Percentiles rank a stretch among this genome's conserved stretches.
Conservation (phyloP, 2,797 vertebrate genomes). For the Synanceia verrucosa region DNA sequence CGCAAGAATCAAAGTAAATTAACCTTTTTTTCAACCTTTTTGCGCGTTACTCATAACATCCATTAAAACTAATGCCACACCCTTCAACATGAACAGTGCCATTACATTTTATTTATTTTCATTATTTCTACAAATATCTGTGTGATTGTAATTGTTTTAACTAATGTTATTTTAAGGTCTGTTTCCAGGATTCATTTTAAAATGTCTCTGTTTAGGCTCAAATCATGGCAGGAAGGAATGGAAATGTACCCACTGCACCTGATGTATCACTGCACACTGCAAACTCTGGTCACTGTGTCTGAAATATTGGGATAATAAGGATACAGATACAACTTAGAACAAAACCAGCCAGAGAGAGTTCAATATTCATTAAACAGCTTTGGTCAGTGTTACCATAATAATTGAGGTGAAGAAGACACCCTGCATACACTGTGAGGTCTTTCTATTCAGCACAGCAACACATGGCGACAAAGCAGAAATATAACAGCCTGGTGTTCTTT, state of each 20-base stretch:
- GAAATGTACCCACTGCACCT: not conserved
- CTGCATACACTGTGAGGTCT: not conserved
- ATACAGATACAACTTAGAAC: too few species aligned
- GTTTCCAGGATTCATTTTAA: not conserved
- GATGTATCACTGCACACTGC: constrained; percentile 2
- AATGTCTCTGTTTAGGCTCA: not conserved
- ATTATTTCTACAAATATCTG: not conserved
- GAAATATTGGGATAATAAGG: not conserved
- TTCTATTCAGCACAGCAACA: constrained; percentile 10
- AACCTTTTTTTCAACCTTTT: not conserved
- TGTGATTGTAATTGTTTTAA: too few species aligned
- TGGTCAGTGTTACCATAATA: not conserved
- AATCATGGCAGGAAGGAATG: not conserved
- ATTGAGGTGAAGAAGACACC: not conserved
- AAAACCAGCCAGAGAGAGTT: too few species aligned
- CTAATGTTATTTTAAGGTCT: not conserved
- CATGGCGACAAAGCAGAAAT: not conserved
- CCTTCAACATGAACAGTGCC: not conserved
- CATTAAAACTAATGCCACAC: not conserved
- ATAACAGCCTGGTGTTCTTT: not conserved
- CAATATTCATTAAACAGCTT: not conserved
- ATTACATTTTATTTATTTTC: not conserved
- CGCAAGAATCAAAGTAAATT: too few species aligned
- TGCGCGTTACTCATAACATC: not conserved
- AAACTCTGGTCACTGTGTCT: not conserved